phyloP scores from a whole-genome alignment of 2,888 invertebrate genomes.

The Latheticus oryzae region DNA sequence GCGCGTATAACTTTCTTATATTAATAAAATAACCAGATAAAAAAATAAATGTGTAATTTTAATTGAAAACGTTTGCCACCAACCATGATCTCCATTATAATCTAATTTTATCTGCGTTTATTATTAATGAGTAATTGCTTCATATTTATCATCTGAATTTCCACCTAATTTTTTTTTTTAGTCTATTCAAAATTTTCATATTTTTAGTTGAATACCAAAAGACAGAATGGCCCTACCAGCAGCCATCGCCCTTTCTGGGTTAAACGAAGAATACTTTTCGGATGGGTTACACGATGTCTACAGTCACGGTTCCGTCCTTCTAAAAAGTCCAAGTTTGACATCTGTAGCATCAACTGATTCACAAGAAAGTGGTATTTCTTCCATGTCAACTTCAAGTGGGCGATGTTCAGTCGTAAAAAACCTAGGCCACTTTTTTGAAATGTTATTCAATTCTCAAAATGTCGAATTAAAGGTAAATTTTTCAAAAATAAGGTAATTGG shows the following conservation, averaged over 20 bases:
- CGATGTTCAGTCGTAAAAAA: slow-evolving; percentile 13
- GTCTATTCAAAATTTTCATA: too few relatives aligned
- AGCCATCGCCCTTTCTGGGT: slow-evolving; percentile 49
- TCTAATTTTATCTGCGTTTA: too few relatives aligned
- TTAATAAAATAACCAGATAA: too few relatives aligned
- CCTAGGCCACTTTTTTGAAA: slow-evolving; percentile 40
- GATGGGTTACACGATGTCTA: slow-evolving; percentile 41
- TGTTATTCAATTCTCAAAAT: slow-evolving; percentile 25
- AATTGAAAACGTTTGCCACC: too few relatives aligned
- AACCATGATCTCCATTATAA: too few relatives aligned
- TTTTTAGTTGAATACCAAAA: too few relatives aligned
- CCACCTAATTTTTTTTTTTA: too few relatives aligned
- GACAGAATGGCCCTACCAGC: slow-evolving; percentile 47
- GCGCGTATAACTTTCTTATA: too few relatives aligned
- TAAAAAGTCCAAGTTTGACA: slow-evolving; percentile 42
- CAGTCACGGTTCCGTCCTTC: slow-evolving; percentile 43
- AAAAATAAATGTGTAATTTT: too few relatives aligned
- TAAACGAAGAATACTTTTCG: slow-evolving; percentile 44
- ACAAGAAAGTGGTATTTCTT: slow-evolving; percentile 43
- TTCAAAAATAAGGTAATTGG: too few relatives aligned
- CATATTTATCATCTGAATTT: too few relatives aligned
- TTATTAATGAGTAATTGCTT: too few relatives aligned
- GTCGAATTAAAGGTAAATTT: slow-evolving; percentile 10
- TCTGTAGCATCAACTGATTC: slow-evolving; percentile 32
- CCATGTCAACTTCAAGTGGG: slow-evolving; percentile 18